A percentile compares a stretch with the other conserved stretches of the same genome.
These are phyloP conservation scores for Deroplatys truncata DNA, from an alignment of 2,888 invertebrate genomes.

Conservation along the genomic window DNA sequence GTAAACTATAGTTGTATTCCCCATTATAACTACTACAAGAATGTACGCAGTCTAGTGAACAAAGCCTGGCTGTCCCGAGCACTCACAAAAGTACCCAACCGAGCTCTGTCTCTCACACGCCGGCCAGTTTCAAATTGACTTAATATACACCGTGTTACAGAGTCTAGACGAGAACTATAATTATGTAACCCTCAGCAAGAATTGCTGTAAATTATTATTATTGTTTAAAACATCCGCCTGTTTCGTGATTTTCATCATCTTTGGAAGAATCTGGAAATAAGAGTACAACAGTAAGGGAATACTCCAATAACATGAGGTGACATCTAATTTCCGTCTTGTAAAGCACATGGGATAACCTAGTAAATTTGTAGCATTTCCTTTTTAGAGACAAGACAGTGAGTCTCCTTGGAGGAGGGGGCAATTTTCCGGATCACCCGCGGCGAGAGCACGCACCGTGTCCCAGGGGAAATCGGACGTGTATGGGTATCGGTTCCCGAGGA, in stretches of 20 bases:
- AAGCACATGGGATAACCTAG: not conserved
- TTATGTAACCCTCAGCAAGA: too few relatives aligned
- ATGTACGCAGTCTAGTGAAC: too few relatives aligned
- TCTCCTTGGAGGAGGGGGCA: not conserved
- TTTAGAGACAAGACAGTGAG: not conserved
- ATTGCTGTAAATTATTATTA: too few relatives aligned
- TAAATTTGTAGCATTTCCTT: not conserved
- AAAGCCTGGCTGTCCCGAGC: too few relatives aligned
- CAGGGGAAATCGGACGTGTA: slow-evolving; percentile 11
- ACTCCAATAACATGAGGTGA: not conserved
- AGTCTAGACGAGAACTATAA: too few relatives aligned
- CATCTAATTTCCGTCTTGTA: not conserved
- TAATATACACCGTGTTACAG: too few relatives aligned
- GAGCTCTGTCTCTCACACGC: too few relatives aligned
- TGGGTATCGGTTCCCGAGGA: not conserved
- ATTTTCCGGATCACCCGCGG: not conserved
- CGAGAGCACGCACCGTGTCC: not conserved
- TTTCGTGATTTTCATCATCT: not conserved
- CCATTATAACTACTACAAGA: too few relatives aligned
- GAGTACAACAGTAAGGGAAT: not conserved
- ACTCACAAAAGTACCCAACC: too few relatives aligned
- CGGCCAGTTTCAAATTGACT: too few relatives aligned
- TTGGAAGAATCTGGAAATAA: not conserved
- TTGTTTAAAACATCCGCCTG: too few relatives aligned
- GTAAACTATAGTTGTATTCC: too few relatives aligned